These are phyloP conservation scores for Paratrypauchen microcephalus DNA, from an alignment of 2,797 vertebrate species.

Conservation along the genomic window DNA sequence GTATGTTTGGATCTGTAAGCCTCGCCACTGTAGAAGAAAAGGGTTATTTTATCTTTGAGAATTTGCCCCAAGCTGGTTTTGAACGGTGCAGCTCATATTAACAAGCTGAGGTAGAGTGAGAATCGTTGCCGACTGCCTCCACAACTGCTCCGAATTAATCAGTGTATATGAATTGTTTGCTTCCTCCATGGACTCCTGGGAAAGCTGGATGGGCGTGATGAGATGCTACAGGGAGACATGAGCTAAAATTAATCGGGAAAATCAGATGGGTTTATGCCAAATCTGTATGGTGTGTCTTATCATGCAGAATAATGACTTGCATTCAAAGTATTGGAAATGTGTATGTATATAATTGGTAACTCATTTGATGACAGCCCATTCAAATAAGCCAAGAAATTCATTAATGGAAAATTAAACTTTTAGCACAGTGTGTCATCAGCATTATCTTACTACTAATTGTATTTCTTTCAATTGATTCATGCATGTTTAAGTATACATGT, in stretches of 20 bases:
- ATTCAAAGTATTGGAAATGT: not conserved
- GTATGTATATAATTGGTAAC: not conserved
- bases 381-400: too few species aligned
- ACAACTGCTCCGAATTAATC: slow-evolving; percentile 57
- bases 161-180: slow-evolving; percentile 67
- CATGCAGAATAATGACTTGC: slow-evolving; percentile 14
- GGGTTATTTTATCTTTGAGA: slow-evolving; percentile 58
- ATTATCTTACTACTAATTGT: too few species aligned
- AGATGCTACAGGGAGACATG: slow-evolving; percentile 42
- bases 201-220: slow-evolving; percentile 44
- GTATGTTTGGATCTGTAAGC: slow-evolving; percentile 60
- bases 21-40: slow-evolving; percentile 59
- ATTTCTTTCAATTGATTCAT: too few species aligned
- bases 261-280: slow-evolving; percentile 50
- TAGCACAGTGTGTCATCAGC: too few species aligned
- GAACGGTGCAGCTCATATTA: slow-evolving; percentile 54
- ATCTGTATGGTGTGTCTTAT: slow-evolving; percentile 35
- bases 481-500: too few species aligned
- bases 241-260: slow-evolving; percentile 67
- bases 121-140: slow-evolving; percentile 41
- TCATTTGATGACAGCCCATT: too few species aligned
- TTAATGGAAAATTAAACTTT: too few species aligned
- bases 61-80: slow-evolving; percentile 60
- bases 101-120: slow-evolving; percentile 46
- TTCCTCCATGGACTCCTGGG: slow-evolving; percentile 55